Evolutionary conservation across 2,888 invertebrate species (phyloP), one percentile per base, ranked within the genome.

Genomic region (Osmoderma eremita): DNA sequence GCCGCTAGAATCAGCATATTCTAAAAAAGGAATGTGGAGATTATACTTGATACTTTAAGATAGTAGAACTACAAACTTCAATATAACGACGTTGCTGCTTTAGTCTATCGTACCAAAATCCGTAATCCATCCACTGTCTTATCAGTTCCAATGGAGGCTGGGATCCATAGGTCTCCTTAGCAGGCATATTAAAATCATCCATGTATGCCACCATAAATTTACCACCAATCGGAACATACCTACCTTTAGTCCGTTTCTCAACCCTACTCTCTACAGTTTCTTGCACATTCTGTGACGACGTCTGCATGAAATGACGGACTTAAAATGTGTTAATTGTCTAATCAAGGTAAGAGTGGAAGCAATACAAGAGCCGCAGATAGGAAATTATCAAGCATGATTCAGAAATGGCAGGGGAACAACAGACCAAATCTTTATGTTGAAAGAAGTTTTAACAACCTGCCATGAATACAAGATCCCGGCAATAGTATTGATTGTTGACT

Each of bases 141-240:
- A 95, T 84, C 51, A 95, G 83, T 80, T 96, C 95, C 5, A 96
- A 82, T 0, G 95, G 94, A 3, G 95, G 94, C 80, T 95, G 95
- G 0, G 95, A 93, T 0, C 95, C 95, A 78, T 93, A 95, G 12
- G 87, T 87, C 77, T 96, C 95, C 72, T 93, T 92, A 5, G 91
- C 92, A 0, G 95, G 95, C 94, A 95, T 95, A 83, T 95, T 95
- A 75, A 96, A 90, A 79, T 96, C 95, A 79, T 96, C 96, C 88
- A 96, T 88, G 79, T 94, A 95, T 6, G 91, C 88, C 67, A 95
- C 88, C 88, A 96, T 88, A 71, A 85, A 90, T 83, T 94, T 95
- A 78, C 92, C 90, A 71, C 91, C 92, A 20, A 90, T 84, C 0
- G 95, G 95, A 1, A 91, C 89, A 77, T 88, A 95, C 67, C 91